Percentiles rank a stretch among this genome's conserved stretches.
These are phyloP conservation scores for Siniperca undulata DNA, from an alignment of 2,797 vertebrate species.

Conservation along the genomic window DNA sequence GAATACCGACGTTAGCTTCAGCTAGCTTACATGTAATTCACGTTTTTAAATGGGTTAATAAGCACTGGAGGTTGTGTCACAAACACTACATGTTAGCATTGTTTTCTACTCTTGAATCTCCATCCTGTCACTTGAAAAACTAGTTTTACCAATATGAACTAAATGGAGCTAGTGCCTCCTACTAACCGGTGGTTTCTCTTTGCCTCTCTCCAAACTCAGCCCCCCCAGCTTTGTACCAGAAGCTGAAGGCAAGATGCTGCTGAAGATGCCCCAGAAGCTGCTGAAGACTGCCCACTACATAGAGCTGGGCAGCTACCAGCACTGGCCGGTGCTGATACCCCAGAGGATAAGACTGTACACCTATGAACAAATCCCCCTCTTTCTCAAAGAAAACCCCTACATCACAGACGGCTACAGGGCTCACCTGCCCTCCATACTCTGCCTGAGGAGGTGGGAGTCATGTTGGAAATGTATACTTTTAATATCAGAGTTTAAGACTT, in stretches of 20 bases:
- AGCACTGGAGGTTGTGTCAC: background rate
- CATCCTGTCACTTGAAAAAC: background rate
- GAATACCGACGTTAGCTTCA: background rate
- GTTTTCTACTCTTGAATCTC: background rate
- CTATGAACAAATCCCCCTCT: conserved; percentile 95
- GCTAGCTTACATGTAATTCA: background rate
- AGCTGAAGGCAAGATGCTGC: conserved; percentile 70
- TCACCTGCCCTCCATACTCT: conserved; percentile 95
- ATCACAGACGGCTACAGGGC: conserved; percentile 99
- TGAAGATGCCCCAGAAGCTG: conserved; percentile 91
- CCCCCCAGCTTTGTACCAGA: background rate
- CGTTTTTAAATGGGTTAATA: background rate
- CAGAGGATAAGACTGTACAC: conserved; percentile 96
- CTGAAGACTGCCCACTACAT: conserved; percentile 93
- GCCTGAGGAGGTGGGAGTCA: conserved; percentile 91
- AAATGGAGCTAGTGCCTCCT: too few relatives aligned
- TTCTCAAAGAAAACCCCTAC: conserved; percentile 97
- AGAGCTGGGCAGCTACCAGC: conserved; percentile 94
- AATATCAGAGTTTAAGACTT: background rate
- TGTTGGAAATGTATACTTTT: background rate
- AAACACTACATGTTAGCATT: background rate
- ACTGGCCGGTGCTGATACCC: conserved; percentile 95
- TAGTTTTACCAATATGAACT: background rate
- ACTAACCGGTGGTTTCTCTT: background rate
- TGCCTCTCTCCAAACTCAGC: conserved; percentile 28